Base-by-base conservation (phyloP, 2,797 vertebrate genomes). In the Rhadinocentrus ornatus region DNA sequence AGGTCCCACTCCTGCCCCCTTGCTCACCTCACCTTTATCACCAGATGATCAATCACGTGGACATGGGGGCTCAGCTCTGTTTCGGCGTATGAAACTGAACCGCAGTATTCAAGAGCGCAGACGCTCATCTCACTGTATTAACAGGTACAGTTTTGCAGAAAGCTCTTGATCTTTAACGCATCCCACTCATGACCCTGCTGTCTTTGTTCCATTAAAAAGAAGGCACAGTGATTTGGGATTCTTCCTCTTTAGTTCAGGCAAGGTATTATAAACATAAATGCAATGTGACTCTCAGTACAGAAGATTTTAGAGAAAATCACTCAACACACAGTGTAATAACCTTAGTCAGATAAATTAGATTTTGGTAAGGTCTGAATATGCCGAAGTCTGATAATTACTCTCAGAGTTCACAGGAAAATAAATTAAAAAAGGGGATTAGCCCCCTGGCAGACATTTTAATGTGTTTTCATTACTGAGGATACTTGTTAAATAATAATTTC, bases 11-110 rank as follows among this genome's bases (percentile, higher is more conserved):
- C 75, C 65, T 16, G 77, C 61, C 16, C 63, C 81, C 64, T 71
- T 78, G 3, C 69, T 88, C 71, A 78, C 80, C 82, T 88, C 89
- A 59, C 89, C 90, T 22, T 15, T 88, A 82, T 91, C 90, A 20
- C 91, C 91, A 26, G 81, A 41, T 11, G 87, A 93, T 76, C 87
- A 80, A 2, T 0, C 56, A 8, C 87, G 85, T 0, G 84, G 85
- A 69, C 75, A 77, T 0, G 63, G 62, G 12, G 84, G 86, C 77
- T 92, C 78, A 0, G 11, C 44, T 55, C 78, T 94, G 62, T 93
- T 93, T 56, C 88, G 91, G 0, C 87, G 89, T 1, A 61, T 93
- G 87, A 91, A 89, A 75, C 85, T 92, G 48, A 92, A 92, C 86
- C 88, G 91, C 81, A 93, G 91, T 10, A 89, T 94, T 78, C 85